Evolutionary conservation across 1,140 invertebrate species (phyloP), one percentile per base, ranked within the genome.

Genomic region (Cyclargus thomasi): DNA sequence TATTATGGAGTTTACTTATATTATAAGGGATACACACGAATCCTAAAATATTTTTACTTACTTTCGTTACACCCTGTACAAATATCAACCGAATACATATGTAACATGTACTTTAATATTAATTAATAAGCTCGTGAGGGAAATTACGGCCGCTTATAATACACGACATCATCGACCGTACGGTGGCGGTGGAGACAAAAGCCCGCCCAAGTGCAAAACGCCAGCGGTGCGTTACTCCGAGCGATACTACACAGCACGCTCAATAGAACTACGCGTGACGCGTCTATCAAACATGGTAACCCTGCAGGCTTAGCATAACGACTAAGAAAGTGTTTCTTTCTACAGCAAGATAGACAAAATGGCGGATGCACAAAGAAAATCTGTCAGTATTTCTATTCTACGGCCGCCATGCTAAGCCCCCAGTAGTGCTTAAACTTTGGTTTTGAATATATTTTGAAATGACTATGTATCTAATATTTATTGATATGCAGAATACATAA

Each of bases 281-380:
- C 20, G 55, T 59, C 55, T 21, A 59, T 22, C 55, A 59, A 59
- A 21, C 18, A 59, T 59, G 20, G 20, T 39, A 39, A 39, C 36
- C 36, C 10, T 47, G 14, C 11, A 47, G 0, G 39, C 39, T 8
- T 47, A 14, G 39, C n/a, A n/a, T n/a, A n/a, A n/a, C n/a, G n/a
- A n/a, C n/a, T n/a, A n/a, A n/a, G n/a, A n/a, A n/a, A n/a, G n/a
- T n/a, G n/a, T n/a, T n/a, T n/a, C n/a, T n/a, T n/a, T n/a, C n/a
- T n/a, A n/a, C n/a, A n/a, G n/a, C n/a, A n/a, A n/a, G n/a, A n/a
- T n/a, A n/a, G n/a, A n/a, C n/a, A n/a, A n/a, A n/a, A n/a, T n/a
- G n/a, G n/a, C n/a, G n/a, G n/a, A n/a, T n/a, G n/a, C n/a, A n/a
- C n/a, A n/a, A n/a, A n/a, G n/a, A n/a, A n/a, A n/a, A n/a, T n/a